Percentiles rank a stretch among this genome's conserved stretches.
Evolutionary conservation across 1,140 invertebrate genomes (phyloP).

Genomic region (Lanistes nyassanus): DNA sequence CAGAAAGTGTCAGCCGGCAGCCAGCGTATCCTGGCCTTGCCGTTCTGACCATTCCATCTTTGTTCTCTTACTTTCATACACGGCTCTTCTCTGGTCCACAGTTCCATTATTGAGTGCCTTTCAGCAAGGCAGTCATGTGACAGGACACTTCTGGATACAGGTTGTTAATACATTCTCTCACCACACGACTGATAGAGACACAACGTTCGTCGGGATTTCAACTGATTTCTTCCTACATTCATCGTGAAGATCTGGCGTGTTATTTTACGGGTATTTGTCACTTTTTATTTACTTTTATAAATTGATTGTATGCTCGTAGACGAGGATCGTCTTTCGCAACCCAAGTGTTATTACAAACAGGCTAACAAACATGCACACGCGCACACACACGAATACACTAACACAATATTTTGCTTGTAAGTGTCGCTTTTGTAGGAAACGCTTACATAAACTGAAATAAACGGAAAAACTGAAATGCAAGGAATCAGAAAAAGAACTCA

Average conservation of each 20-base stretch:
- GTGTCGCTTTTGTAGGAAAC: neutral
- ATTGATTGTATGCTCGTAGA: neutral
- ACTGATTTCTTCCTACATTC: too few species aligned
- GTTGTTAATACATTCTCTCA: too few species aligned
- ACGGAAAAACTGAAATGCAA: neutral
- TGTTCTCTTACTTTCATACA: neutral
- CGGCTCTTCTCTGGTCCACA: neutral
- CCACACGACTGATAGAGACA: too few species aligned
- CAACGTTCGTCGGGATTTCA: too few species aligned
- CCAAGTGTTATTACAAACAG: neutral
- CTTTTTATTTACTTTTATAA: too few species aligned
- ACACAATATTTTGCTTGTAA: neutral
- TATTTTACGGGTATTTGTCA: too few species aligned
- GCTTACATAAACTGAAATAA: neutral
- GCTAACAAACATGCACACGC: neutral
- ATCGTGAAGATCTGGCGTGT: too few species aligned
- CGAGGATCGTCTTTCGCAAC: neutral
- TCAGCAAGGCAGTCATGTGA: too few species aligned
- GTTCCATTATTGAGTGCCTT: too few species aligned
- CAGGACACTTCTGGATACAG: too few species aligned
- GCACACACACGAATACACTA: slow-evolving; percentile 4
- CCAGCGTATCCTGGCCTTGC: too few species aligned
- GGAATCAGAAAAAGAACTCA: neutral
- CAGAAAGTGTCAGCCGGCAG: neutral
- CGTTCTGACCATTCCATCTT: neutral